Base-by-base conservation (phyloP, 2,797 vertebrate species). In the Gephyroberyx darwinii region DNA sequence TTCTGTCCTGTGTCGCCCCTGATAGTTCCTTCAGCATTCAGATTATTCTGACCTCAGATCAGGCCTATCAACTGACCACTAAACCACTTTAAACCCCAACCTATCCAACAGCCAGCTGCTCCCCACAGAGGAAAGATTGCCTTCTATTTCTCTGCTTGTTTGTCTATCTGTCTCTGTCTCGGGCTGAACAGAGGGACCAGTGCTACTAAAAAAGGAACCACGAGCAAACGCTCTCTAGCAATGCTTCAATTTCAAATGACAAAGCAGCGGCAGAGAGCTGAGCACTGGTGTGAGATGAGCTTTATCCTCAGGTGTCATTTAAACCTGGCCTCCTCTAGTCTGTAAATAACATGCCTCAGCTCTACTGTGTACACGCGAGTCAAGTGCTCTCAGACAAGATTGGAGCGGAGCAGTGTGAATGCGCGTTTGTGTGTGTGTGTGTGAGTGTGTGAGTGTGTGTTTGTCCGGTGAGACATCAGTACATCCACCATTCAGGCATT, bases 1-100 rank as follows among this genome's bases (percentile, higher is more conserved):
- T 87, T 90, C 94, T 93, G 95, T 97, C 95, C 94, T 86, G 92
- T 94, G 94, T 95, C 92, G 92, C 92, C 94, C 93, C 92, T 94
- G 91, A 95, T 93, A 93, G 95, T 94, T 94, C 93, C 93, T 95
- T 71, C 73, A 80, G 77, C 86, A 92, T 91, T 90, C 91, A 89
- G 88, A 91, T 93, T 89, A 89, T 90, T 87, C 83, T 91, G 90
- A 91, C 91, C 89, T 87, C 39, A 86, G 86, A 88, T 87, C 90
- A 89, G 91, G 75, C 76, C 80, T 69, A 84, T 88, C 77, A 84
- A 81, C 56, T 88, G 88, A 86, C 89, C 88, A 78, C 80, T 80
- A 88, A 90, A 90, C 75, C 77, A 76, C 88, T 87, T 85, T 77
- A 84, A 78, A 88, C 60, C 71, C 53, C 78, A 65, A 60, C 73